Evolutionary conservation across 2,113 vertebrate species (phyloP), one percentile per base, ranked within the genome.

Genomic region (Nyctibius bracteatus): DNA sequence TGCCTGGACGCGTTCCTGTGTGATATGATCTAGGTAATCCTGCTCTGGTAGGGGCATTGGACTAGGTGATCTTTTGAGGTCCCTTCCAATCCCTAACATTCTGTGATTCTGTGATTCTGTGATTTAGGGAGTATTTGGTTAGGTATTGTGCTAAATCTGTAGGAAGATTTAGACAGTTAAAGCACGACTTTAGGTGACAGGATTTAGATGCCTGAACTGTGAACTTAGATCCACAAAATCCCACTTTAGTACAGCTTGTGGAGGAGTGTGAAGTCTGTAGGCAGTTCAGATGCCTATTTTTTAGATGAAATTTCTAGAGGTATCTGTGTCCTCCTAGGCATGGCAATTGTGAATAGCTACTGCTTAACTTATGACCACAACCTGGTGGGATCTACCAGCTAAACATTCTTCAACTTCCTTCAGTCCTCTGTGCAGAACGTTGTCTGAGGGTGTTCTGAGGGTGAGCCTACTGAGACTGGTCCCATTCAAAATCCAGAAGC

Each of bases 391-490:
- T 43, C 30, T 78, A 25, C 23, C 30, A 65, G 28, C 0, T 1
- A 49, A 4, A 5, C 18, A 12, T 41, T 65, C 20, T 63, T 78
- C 30, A 81, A 2, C 9, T 5, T 87, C 24, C 6, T n/a, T 54
- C n/a, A 37, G n/a, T 54, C 18, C 27, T 67, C 52, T n/a, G 13
- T 18, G 18, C 9, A 28, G 25, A 54, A 3, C 2, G 0, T 21
- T 21, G 25, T 54, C 21, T 30, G 16, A 58, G 10, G 7, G 27
- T 4, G 1, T 52, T 81, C 52, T 80, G n/a, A 57, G 15, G 3
- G 10, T 37, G 10, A 82, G 28, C 7, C 8, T 44, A 15, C 55
- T 0, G 0, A 67, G 59, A 39, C 12, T 0, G 2, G 7, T n/a
- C 15, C 39, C 33, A 28, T 46, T 8, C 37, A 88, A 79, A 81